Evolutionary conservation across 2,113 vertebrate genomes (phyloP).

Genomic region (Dendrocopos noguchii): DNA sequence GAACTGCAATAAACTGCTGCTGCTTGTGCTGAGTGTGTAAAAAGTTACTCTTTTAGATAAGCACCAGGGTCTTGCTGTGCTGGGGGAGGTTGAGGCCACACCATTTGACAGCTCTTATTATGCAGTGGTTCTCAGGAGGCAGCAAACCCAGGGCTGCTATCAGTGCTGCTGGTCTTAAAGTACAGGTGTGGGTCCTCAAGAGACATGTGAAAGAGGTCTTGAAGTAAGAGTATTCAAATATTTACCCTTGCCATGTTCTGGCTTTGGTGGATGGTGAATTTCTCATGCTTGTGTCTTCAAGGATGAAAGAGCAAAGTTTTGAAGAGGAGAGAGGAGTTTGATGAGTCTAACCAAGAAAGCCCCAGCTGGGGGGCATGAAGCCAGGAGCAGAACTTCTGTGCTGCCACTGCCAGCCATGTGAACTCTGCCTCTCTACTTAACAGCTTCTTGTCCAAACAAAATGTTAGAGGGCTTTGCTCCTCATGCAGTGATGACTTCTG

Average conservation of each 20-base stretch:
- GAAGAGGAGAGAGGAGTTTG: not conserved
- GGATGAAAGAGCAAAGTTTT: not conserved
- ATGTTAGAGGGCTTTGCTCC: not conserved
- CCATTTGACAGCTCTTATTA: not conserved
- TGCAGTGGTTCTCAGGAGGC: rapidly evolving
- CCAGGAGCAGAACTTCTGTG: not conserved
- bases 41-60: not conserved
- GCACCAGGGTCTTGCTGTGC: rapidly evolving
- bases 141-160: not conserved
- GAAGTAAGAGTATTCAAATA: not conserved
- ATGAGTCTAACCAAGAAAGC: not conserved
- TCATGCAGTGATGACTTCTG: not conserved
- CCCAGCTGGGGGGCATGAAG: rapidly evolving
- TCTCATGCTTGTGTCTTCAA: not conserved
- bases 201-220: not conserved
- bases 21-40: not conserved
- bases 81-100: rapidly evolving
- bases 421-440: not conserved
- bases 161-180: not conserved
- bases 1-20: not conserved
- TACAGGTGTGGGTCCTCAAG: rapidly evolving
- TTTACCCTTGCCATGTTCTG: not conserved
- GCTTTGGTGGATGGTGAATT: not conserved
- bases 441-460: not conserved
- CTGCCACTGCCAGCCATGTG: not conserved